Base-by-base conservation (phyloP, 2,888 invertebrate species). In the Thymelicus acteon region DNA sequence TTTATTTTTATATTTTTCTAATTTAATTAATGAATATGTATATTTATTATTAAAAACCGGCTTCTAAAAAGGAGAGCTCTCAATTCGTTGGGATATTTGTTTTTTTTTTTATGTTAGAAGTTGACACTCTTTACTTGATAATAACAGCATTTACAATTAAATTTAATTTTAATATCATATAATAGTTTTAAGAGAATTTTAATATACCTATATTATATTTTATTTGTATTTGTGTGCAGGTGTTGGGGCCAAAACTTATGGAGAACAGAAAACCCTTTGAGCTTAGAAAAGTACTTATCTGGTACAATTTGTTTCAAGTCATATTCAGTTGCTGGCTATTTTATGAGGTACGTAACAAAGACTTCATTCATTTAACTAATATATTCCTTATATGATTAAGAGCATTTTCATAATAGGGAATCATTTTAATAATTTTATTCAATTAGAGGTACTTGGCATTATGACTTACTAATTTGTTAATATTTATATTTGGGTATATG, bases 221-320 rank as follows among this genome's bases (percentile, higher is more conserved):
- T n/a, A 10, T 61, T 52, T 39, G n/a, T 68, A 0, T 19, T 6
- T 77, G 70, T 75, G 85, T 84, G 57, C 86, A 95, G 95, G 94
- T 96, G 71, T 80, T 96, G 73, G 98, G 98, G 2, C 98, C 98
- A 48, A 95, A 95, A 81, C 84, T 97, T 40, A 98, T 98, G 98
- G 96, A 96, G 84, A 96, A 97, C 88, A 95, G 98, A 84, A 96
- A 97, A 91, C 97, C 98, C 0, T 96, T 96, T 78, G 95, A 97
- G 79, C 92, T 98, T 64, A 95, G 96, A 75, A 95, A 94, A 77
- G 89, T 97, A 40, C 94, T 98, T 79, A 95, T 98, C 75, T 95
- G 95, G 80, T 98, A 98, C 89, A 98, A 98, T 90, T 94, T 97
- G 67, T 94, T 96, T 74, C 98, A 98, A 96, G 97, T 97, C 10